Evolutionary conservation across 2,888 invertebrate species (phyloP).

Genomic region (Branchellion lobata): DNA sequence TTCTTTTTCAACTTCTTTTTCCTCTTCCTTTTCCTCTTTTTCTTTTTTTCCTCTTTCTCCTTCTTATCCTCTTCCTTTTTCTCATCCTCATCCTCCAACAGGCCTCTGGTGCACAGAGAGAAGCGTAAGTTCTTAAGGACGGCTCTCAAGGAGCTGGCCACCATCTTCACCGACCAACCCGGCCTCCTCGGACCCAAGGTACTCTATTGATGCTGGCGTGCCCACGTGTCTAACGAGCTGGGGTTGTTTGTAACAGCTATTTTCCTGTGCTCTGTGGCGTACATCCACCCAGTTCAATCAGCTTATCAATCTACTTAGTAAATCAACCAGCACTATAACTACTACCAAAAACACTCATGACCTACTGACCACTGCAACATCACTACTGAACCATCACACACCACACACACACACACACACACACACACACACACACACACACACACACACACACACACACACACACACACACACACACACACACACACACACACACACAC

Average conservation of each 20-base stretch:
- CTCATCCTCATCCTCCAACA: conserved; percentile 53
- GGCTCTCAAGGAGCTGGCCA: conserved; percentile 87
- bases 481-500: too few relatives aligned
- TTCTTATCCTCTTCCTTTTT: background rate
- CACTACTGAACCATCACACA: too few relatives aligned
- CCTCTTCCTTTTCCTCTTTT: background rate
- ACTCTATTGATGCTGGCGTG: background rate
- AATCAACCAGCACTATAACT: too few relatives aligned
- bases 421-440: too few relatives aligned
- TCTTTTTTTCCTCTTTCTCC: background rate
- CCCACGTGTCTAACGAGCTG: background rate
- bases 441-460: too few relatives aligned
- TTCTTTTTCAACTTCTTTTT: background rate
- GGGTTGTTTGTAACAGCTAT: background rate
- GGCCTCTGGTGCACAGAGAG: conserved; percentile 85
- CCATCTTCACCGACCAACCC: conserved; percentile 95
- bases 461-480: too few relatives aligned
- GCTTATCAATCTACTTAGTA: too few relatives aligned
- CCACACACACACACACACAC: too few relatives aligned
- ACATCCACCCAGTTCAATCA: background rate
- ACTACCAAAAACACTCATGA: too few relatives aligned
- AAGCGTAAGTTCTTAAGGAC: conserved; percentile 91
- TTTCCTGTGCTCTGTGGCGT: background rate
- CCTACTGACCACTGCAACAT: too few relatives aligned
- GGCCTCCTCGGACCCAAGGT: conserved; percentile 91